A percentile compares a stretch with the other conserved stretches of the same genome.
phyloP scores from a whole-genome alignment of 2,888 invertebrate genomes.

The Muscina levida region DNA sequence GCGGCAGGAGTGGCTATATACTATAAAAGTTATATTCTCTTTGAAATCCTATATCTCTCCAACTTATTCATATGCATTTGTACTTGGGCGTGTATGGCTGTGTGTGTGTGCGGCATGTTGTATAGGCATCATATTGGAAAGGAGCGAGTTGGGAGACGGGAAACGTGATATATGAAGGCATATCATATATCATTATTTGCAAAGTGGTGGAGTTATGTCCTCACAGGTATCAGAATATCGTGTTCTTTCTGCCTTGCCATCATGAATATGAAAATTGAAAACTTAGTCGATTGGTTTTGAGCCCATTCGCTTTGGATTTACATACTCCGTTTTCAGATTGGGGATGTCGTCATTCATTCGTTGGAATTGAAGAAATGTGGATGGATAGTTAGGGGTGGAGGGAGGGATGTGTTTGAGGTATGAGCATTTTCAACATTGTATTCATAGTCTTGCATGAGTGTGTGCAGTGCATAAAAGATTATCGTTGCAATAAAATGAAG shows the following conservation, averaged over 20 bases:
- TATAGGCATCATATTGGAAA: not conserved
- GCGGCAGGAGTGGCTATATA: slow-evolving; percentile 23
- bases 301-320: slow-evolving; percentile 44
- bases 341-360: no score
- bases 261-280: slow-evolving; percentile 54
- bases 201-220: slow-evolving; percentile 47
- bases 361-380: no score
- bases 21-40: slow-evolving; percentile 36
- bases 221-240: slow-evolving; percentile 25
- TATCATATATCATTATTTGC: slow-evolving; percentile 59
- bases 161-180: slow-evolving; percentile 58
- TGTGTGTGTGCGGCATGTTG: not conserved
- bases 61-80: not conserved
- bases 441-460: no score
- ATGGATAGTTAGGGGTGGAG: no score
- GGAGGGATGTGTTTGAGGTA: no score
- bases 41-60: slow-evolving; percentile 34
- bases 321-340: not conserved
- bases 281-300: slow-evolving; percentile 55
- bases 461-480: no score
- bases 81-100: no score
- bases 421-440: no score
- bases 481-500: no score
- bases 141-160: not conserved
- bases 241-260: slow-evolving; percentile 25